phyloP scores from a whole-genome alignment of 2,888 invertebrate species.

The Maniola hyperantus region DNA sequence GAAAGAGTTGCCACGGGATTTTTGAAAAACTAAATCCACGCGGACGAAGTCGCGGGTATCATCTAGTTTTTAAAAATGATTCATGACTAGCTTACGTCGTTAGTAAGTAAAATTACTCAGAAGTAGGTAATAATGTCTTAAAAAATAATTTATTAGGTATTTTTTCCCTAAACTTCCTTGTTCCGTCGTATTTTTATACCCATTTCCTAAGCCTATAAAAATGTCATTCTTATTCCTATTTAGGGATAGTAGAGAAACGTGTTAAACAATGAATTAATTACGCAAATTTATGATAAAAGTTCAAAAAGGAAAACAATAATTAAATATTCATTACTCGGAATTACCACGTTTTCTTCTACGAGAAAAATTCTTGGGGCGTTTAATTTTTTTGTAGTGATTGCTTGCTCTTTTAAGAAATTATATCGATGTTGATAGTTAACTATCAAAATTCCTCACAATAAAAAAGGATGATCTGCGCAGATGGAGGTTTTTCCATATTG shows the following conservation, averaged over 20 bases:
- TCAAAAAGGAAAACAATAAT: constrained; percentile 66
- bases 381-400: constrained; percentile 46
- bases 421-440: constrained; percentile 31
- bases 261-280: constrained; percentile 71
- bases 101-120: constrained; percentile 1
- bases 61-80: no score
- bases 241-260: constrained; percentile 59
- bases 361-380: constrained; percentile 50
- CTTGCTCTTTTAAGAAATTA: background rate
- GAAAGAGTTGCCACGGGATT: no score
- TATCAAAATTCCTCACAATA: no score
- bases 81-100: background rate
- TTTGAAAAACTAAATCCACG: no score
- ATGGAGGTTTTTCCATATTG: no score
- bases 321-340: constrained; percentile 75
- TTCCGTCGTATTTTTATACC: constrained; percentile 1
- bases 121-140: background rate
- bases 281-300: constrained; percentile 61
- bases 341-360: constrained; percentile 61
- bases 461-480: no score
- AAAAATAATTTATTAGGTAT: background rate
- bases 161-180: background rate
- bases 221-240: constrained; percentile 37
- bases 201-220: constrained; percentile 16
- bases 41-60: no score